Base-by-base conservation (phyloP, 2,797 vertebrate species). In the Simalia tracyae region DNA sequence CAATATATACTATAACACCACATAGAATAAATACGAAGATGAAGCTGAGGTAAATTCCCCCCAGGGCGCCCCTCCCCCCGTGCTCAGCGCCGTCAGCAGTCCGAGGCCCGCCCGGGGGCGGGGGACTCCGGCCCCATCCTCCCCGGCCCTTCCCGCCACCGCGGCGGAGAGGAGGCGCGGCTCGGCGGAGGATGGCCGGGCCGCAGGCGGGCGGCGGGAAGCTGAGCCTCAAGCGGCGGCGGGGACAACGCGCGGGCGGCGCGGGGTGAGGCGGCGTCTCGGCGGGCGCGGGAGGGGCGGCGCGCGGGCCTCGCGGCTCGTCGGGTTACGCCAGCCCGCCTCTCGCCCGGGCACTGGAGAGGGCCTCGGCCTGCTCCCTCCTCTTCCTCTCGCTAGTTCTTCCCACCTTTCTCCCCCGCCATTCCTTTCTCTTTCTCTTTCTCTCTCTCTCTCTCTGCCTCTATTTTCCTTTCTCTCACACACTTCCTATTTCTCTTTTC, bases 201-300 rank as follows among this genome's bases (percentile, higher is more conserved):
- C 54, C 0, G 5, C 26, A 14, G 12, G 50, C 42, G 93, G 91
- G 93, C 11, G 46, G 31, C 1, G 86, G 60, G 22, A 94, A 91
- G 5, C 91, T 94, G 89, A 93, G 89, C 54, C 94, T 96, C n/a
- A 96, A 93, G n/a, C 2, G 92, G 28, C 31, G 92, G 15, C 81
- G 72, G 19, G 72, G 46, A 17, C 57, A 90, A 92, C 66, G 64
- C 90, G 89, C 59, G 2, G 56, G 87, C 31, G 3, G 24, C 54
- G 5, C 1, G 36, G 72, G 86, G 1, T 89, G 24, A 42, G 86
- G 93, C 6, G 54, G 84, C 54, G 4, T 11, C 6, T 76, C 11
- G 81, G 90, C 90, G 17, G 0, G 5, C 5, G n/a, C 56, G 2
- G 42, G 4, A 7, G 17, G 50, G 14, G 26, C 63, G 26, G 81